Base-by-base conservation (phyloP, 2,797 vertebrate genomes). In the Galagoides demidoff region DNA sequence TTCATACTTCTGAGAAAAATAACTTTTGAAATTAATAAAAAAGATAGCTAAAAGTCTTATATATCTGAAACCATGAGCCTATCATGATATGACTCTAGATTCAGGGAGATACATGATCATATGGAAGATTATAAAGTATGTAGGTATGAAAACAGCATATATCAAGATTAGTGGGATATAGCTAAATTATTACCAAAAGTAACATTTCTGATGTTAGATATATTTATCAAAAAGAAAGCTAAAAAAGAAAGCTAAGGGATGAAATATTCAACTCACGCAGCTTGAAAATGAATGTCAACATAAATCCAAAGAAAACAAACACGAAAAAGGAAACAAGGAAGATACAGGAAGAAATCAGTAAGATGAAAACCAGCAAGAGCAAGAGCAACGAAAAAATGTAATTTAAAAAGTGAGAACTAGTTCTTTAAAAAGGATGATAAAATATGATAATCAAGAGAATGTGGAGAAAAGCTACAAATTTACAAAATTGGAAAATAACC, bases 401-500 rank as follows among this genome's bases (percentile, higher is more conserved):
- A 77, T 57, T 43, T 2, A 23, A 92, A 37, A 39, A 49, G 63
- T 29, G 61, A 20, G 57, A 68, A 91, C 49, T 7, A 2, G 2
- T 29, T 74, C 16, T 83, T 85, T 25, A n/a, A 29, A 93, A 78
- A 74, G 16, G 6, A 45, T 87, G 52, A 81, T 64, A 70, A 89
- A 79, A 61, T 71, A 27, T 52, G 16, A 83, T n/a, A 87, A 76
- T 83, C 25, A 89, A 68, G 37, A 73, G 20, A 94, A 93, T 63
- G 81, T 64, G 19, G 55, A 52, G 23, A 14, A 73, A 87, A 86
- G 19, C 19, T 49, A 2, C 12, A 73, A 20, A 84, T 71, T 81
- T 66, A 57, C n/a, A 39, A 92, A 90, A 68, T 5, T 90, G 20
- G 45, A 85, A 94, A 95, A 90, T 89, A 88, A 68, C 16, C 34